A percentile compares a stretch with the other conserved stretches of the same genome.
phyloP scores from a whole-genome alignment of 2,797 vertebrate species.

The Apogon hyalosoma region DNA sequence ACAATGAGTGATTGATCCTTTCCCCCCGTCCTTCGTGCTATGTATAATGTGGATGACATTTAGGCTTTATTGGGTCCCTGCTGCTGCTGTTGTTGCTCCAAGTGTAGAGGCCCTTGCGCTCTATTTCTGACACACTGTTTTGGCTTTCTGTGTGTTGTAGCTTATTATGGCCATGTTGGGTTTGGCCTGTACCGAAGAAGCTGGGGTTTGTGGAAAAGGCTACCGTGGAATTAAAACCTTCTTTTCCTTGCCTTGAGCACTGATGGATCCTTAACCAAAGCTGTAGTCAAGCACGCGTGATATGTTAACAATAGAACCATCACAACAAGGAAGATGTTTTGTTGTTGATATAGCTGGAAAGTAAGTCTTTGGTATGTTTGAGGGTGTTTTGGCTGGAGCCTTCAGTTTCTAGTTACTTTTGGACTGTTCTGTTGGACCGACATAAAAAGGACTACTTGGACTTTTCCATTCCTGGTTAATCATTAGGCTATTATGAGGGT shows the following conservation, averaged over 20 bases:
- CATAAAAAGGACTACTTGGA: neutral
- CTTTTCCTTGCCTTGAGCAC: conserved; percentile 13
- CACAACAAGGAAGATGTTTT: conserved; percentile 3
- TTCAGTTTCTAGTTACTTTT: conserved; percentile 5
- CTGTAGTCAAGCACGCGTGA: conserved; percentile 30
- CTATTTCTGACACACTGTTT: conserved; percentile 67
- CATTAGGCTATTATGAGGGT: conserved; percentile 25
- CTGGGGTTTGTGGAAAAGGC: conserved; percentile 53
- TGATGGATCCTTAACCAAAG: conserved; percentile 31
- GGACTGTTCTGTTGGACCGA: neutral
- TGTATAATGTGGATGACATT: conserved; percentile 70
- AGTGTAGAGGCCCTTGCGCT: conserved; percentile 43
- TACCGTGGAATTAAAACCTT: conserved; percentile 51
- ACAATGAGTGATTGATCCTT: conserved; percentile 64
- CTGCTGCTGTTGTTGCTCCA: conserved; percentile 38
- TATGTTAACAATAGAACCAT: conserved; percentile 40
- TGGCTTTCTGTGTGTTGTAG: conserved; percentile 56
- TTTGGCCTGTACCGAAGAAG: conserved; percentile 49
- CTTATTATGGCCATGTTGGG: conserved; percentile 61
- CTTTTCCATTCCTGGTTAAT: conserved; percentile 26
- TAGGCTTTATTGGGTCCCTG: conserved; percentile 62
- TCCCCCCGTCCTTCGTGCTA: conserved; percentile 31
- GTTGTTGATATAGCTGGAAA: neutral
- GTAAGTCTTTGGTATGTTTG: conserved; percentile 30
- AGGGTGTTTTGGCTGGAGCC: neutral